Percentiles rank a stretch among this genome's conserved stretches.
Evolutionary conservation across 2,888 invertebrate species (phyloP).

Genomic region (Nymphalis urticae): DNA sequence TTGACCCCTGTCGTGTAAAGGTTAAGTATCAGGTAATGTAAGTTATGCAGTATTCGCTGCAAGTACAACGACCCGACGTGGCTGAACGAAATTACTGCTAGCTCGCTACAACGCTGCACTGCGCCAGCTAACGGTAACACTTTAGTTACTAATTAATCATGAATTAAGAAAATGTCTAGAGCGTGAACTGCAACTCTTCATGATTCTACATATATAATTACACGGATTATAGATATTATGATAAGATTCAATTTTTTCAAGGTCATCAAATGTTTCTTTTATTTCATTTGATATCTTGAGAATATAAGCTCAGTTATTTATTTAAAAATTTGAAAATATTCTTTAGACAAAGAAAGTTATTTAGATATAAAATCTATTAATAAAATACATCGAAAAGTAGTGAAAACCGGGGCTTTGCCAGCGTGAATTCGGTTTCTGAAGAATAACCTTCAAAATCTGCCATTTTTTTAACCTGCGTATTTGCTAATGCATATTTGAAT

Average conservation of each 20-base stretch:
- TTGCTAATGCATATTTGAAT: too few species aligned
- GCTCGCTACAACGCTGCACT: conserved; percentile 21
- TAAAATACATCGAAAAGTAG: too few species aligned
- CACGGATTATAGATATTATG: neutral
- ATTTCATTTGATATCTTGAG: too few species aligned
- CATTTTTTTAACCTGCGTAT: too few species aligned
- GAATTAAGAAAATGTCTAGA: conserved; percentile 7
- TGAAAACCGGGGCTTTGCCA: too few species aligned
- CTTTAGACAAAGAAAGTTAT: neutral
- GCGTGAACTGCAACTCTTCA: conserved; percentile 6
- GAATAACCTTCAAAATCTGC: too few species aligned
- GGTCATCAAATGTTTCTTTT: too few species aligned
- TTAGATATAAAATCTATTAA: neutral
- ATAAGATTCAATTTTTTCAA: too few species aligned
- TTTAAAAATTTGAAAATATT: too few species aligned
- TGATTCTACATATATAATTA: neutral
- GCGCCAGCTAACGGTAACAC: conserved; percentile 23
- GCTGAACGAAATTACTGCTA: conserved; percentile 20
- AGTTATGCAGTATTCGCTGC: conserved; percentile 12
- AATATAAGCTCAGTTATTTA: too few species aligned
- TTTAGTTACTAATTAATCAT: conserved; percentile 28
- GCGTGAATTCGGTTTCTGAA: neutral
- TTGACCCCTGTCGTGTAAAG: conserved; percentile 21
- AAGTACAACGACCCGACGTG: conserved; percentile 27
- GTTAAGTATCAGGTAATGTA: conserved; percentile 22